These are phyloP conservation scores for Bombus polaris DNA, from an alignment of 1,140 invertebrate species.

Conservation along the genomic window DNA sequence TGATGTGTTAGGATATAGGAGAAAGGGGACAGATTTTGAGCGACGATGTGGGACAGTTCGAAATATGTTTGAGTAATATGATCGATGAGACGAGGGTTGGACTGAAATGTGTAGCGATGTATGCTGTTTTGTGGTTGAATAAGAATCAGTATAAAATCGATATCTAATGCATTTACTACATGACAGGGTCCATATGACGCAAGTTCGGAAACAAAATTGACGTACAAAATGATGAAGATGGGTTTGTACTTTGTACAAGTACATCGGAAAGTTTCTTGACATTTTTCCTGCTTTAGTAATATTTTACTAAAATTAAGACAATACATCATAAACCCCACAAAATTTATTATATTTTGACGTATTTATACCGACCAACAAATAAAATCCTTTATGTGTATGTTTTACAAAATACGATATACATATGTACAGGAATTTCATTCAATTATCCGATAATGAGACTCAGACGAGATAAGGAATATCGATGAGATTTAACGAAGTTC, in stretches of 20 bases:
- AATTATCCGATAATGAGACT: background rate
- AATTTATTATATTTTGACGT: background rate
- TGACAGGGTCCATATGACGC: background rate
- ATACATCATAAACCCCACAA: background rate
- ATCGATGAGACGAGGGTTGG: constrained; percentile 15
- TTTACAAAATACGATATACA: background rate
- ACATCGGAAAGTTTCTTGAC: background rate
- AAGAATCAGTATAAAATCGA: background rate
- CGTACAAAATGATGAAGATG: background rate
- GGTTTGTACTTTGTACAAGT: background rate
- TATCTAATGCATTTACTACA: background rate
- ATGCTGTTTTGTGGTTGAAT: constrained; percentile 8
- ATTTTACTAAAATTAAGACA: no score
- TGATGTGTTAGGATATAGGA: background rate
- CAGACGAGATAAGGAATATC: background rate
- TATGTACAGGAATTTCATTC: background rate
- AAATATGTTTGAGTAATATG: background rate
- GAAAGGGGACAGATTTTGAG: background rate
- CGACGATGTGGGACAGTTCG: background rate
- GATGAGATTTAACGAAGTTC: background rate
- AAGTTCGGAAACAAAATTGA: background rate
- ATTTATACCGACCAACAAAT: background rate
- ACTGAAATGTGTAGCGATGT: background rate
- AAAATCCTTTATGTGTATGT: background rate
- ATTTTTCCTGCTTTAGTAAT: background rate